Conservation (phyloP, 2,113 vertebrate genomes). For the Pluvialis apricaria region DNA sequence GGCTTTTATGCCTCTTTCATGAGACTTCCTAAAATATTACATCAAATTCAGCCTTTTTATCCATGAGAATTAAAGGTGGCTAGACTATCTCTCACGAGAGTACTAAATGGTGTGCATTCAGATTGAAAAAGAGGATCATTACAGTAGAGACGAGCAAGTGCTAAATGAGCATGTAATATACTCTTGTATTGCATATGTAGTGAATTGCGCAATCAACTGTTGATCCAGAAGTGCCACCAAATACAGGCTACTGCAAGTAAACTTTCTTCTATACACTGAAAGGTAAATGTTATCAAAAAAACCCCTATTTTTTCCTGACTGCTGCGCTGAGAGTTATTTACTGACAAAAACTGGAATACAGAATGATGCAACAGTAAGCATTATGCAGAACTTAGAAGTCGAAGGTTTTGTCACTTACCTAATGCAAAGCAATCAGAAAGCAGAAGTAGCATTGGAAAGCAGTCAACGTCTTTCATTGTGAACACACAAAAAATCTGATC, state of each 20-base stretch:
- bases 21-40: background rate
- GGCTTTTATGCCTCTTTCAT: background rate
- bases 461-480: background rate
- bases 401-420: background rate
- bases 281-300: background rate
- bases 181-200: background rate
- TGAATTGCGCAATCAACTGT: background rate
- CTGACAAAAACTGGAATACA: background rate
- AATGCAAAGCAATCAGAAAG: background rate
- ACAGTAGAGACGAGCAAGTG: background rate
- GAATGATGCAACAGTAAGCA: background rate
- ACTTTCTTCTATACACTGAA: background rate
- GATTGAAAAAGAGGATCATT: background rate
- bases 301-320: background rate
- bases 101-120: background rate
- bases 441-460: background rate
- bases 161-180: background rate
- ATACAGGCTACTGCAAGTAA: background rate
- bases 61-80: background rate
- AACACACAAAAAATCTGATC: background rate
- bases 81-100: background rate
- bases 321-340: background rate
- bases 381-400: background rate
- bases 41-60: background rate
- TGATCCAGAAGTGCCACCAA: background rate